These are phyloP conservation scores for Protosalanx chinensis DNA, from an alignment of 2,797 vertebrate species.

Conservation along the genomic window DNA sequence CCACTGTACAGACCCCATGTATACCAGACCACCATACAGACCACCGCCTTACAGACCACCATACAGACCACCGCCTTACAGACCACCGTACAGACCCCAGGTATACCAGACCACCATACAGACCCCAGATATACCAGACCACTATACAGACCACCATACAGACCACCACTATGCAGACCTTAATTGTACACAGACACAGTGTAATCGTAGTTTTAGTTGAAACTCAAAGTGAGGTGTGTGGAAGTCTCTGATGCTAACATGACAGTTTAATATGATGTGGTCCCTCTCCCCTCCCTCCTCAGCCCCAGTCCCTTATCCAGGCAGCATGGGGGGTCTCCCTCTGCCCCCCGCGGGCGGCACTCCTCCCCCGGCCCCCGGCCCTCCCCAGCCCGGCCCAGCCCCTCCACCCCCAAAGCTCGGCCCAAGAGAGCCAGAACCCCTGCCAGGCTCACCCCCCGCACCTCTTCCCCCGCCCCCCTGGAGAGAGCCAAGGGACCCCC, in stretches of 20 bases:
- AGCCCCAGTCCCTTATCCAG: conserved; percentile 81
- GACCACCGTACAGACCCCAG: too few species aligned
- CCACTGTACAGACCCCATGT: too few species aligned
- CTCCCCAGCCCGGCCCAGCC: conserved; percentile 66
- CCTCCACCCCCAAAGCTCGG: conserved; percentile 77
- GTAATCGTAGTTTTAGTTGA: neutral
- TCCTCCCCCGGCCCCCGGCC: conserved; percentile 72
- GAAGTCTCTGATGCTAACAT: neutral
- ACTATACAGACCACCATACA: too few species aligned
- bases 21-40: too few species aligned
- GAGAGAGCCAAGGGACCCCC: neutral
- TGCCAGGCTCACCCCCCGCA: conserved; percentile 64
- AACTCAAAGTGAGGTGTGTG: too few species aligned
- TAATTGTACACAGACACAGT: too few species aligned
- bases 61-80: neutral
- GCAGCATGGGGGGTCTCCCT: conserved; percentile 81
- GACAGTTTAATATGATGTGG: neutral
- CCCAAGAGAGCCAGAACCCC: conserved; percentile 75
- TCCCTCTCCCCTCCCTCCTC: neutral
- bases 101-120: too few species aligned
- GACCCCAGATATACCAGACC: too few species aligned
- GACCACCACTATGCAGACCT: too few species aligned
- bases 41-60: too few species aligned
- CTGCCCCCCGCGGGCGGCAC: conserved; percentile 72
- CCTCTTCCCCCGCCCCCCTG: conserved; percentile 49